phyloP scores from a whole-genome alignment of 2,797 vertebrate genomes.

The Eidolon dupreanum region DNA sequence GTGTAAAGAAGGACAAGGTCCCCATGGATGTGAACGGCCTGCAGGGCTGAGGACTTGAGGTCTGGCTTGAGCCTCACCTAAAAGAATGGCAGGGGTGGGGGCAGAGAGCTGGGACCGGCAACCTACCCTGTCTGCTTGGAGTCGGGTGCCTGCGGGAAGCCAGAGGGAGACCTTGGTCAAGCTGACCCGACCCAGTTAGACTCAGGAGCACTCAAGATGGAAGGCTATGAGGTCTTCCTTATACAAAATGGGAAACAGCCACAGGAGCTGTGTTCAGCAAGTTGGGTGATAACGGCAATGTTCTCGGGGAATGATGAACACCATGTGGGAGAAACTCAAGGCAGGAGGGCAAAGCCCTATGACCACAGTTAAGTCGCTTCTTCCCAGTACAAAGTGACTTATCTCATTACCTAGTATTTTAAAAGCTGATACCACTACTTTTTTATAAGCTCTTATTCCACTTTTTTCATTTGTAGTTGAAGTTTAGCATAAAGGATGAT shows the following conservation, averaged over 20 bases:
- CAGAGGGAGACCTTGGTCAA: background rate
- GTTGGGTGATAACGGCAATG: background rate
- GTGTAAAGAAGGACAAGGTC: background rate
- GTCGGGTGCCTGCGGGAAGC: background rate
- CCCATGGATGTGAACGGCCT: background rate
- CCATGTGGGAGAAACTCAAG: background rate
- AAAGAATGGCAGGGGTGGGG: background rate
- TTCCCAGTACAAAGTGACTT: background rate
- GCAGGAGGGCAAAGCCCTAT: background rate
- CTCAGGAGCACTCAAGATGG: background rate
- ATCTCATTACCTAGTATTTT: background rate
- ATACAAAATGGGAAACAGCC: background rate
- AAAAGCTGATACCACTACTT: background rate
- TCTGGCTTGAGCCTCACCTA: background rate
- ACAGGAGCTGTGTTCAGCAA: background rate
- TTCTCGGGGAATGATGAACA: background rate
- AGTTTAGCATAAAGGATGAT: background rate
- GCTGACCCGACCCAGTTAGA: background rate
- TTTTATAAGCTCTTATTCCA: background rate
- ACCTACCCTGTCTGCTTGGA: background rate
- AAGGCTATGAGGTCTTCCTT: background rate
- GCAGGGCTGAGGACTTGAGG: background rate
- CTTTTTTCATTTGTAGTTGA: background rate
- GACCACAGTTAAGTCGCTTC: background rate
- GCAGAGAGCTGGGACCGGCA: background rate